Conservation (phyloP, 2,888 invertebrate species). For the Lasioglossum malachurum region DNA sequence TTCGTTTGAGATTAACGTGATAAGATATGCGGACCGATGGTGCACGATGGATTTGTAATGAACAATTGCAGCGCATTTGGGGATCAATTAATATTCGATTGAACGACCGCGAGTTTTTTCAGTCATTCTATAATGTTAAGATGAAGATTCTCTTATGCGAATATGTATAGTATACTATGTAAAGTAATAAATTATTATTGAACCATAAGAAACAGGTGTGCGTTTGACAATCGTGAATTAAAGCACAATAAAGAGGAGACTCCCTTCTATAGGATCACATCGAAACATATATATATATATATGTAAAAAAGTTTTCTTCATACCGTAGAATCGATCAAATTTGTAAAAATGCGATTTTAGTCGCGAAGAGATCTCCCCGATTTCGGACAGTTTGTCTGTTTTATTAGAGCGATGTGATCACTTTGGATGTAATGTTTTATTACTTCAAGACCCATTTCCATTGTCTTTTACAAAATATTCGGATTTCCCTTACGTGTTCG, state of each 20-base stretch:
- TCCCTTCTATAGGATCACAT: not conserved
- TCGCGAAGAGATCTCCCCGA: not conserved
- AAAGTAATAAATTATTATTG: slow-evolving; percentile 34
- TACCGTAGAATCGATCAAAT: not conserved
- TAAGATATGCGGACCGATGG: slow-evolving; percentile 9
- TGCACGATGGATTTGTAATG: slow-evolving; percentile 6
- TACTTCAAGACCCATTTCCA: slow-evolving; percentile 32
- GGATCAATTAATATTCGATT: slow-evolving; percentile 1
- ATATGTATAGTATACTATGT: not conserved
- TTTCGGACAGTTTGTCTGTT: slow-evolving; percentile 6
- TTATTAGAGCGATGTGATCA: slow-evolving; percentile 31
- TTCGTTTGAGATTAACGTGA: not conserved
- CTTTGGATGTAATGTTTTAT: slow-evolving; percentile 41
- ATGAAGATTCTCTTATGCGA: slow-evolving; percentile 3
- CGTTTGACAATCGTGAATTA: not conserved
- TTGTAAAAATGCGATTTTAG: not conserved
- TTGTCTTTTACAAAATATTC: slow-evolving; percentile 34
- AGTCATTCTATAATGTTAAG: slow-evolving; percentile 1
- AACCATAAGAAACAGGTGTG: not conserved
- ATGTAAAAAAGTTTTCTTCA: not conserved
- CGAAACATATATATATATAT: not conserved
- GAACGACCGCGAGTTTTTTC: not conserved
- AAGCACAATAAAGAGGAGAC: not conserved
- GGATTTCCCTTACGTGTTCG: slow-evolving; percentile 1
- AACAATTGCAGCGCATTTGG: not conserved